Base-by-base conservation (phyloP, 2,888 invertebrate genomes). In the Piscicola geometra region DNA sequence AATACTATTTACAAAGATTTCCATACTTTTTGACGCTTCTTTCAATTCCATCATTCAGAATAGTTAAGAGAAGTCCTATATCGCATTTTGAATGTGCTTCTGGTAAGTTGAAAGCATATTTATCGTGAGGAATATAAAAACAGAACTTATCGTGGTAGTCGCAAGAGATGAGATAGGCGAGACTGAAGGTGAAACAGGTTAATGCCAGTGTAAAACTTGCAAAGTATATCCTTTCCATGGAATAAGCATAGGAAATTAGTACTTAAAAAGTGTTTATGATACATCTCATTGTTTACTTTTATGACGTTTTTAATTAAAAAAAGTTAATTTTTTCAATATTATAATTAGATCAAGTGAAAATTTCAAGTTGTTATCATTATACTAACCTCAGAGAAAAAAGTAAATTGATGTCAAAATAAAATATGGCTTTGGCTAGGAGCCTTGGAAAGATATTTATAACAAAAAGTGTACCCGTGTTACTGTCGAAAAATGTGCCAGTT, bases 61-160 rank as follows among this genome's bases (percentile, higher is more conserved):
- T 56, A 21, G 60, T 56, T n/a, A 56, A 21, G 3, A 56, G 60
- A 5, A 56, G 25, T 56, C 60, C 60, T 5, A 25, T 21, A 5
- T 9, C 3, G 60, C 60, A 56, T 56, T 56, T 56, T 5, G 5
- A 5, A 18, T 56, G n/a, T 15, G 60, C 60, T 5, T 56, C 60
- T 56, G 3, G 21, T 5, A 56, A 5, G 25, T 25, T 56, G 3
- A 25, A 15, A 5, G 60, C 25, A 21, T 56, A 56, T 56, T 25
- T 56, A 18, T 56, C 25, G 3, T 25, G 21, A 25, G 60, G 60
- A 25, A 56, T 56, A 25, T 56, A 56, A 56, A 56, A 56, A 21
- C 60, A 56, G n/a, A 56, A 56, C 60, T 56, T 56, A 25, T 56
- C 60, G n/a, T 56, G 60, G 25, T 56, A 56, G n/a, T 56, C 25